Evolutionary conservation across 2,797 vertebrate species (phyloP).

Genomic region (Anguilla pacifica): DNA sequence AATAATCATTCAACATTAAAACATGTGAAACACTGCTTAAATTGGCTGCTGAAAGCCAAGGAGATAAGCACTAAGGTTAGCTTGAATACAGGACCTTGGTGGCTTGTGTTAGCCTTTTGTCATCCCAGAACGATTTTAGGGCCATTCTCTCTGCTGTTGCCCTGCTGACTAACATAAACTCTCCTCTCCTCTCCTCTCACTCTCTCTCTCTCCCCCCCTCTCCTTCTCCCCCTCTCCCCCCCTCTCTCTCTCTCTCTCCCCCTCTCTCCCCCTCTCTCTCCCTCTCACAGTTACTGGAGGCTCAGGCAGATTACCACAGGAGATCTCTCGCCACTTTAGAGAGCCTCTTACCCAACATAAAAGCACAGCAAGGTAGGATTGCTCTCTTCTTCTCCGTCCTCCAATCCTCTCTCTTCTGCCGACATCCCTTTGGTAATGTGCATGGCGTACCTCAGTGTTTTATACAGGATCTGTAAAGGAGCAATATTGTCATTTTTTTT

Average conservation of each 20-base stretch:
- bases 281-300: slow-evolving; percentile 88
- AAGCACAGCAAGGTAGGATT: slow-evolving; percentile 90
- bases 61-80: neutral
- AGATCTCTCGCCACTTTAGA: slow-evolving; percentile 93
- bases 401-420: slow-evolving; percentile 45
- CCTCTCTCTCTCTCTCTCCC: neutral
- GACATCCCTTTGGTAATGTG: neutral
- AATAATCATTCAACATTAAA: neutral
- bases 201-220: neutral
- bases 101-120: neutral
- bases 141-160: neutral
- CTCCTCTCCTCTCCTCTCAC: slow-evolving; percentile 16
- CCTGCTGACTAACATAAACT: neutral
- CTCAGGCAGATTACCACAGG: slow-evolving; percentile 98
- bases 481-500: neutral
- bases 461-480: neutral
- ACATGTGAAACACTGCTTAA: neutral
- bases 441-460: too few relatives aligned
- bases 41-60: neutral
- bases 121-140: neutral
- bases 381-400: slow-evolving; percentile 49
- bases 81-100: neutral
- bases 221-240: neutral
- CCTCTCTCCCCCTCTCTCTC: neutral
- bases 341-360: slow-evolving; percentile 88